Percentiles rank a stretch among this genome's conserved stretches.
Conservation (phyloP, 2,888 invertebrate species). For the Pachliopta kotzebuea region DNA sequence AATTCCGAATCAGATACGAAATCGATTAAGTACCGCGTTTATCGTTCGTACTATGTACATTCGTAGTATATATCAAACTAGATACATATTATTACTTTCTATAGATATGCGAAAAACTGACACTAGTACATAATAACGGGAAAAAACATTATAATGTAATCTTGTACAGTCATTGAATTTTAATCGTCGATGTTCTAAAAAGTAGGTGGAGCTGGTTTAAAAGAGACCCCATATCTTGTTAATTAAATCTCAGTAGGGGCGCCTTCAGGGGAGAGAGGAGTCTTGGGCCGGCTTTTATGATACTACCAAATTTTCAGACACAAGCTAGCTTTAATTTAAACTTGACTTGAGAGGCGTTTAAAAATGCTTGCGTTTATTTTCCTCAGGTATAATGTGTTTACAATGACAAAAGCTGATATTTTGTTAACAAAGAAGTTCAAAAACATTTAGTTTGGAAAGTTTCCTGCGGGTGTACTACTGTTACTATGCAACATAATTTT, state of each 20-base stretch:
- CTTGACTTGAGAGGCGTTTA: slow-evolving; percentile 60
- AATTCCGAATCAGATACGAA: slow-evolving; percentile 67
- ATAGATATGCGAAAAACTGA: slow-evolving; percentile 3
- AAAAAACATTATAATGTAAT: slow-evolving; percentile 58
- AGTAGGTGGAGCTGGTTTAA: slow-evolving; percentile 73
- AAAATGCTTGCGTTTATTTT: slow-evolving; percentile 55
- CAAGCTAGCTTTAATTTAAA: slow-evolving; percentile 73
- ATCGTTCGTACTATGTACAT: no score
- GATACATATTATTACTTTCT: not conserved
- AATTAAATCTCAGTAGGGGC: slow-evolving; percentile 77
- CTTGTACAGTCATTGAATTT: slow-evolving; percentile 66
- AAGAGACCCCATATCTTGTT: slow-evolving; percentile 77
- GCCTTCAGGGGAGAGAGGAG: slow-evolving; percentile 59
- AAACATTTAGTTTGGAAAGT: not conserved
- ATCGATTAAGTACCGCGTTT: slow-evolving; percentile 56
- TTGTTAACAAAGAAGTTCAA: not conserved
- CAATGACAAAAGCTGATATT: slow-evolving; percentile 44
- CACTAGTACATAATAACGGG: slow-evolving; percentile 15
- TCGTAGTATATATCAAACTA: no score
- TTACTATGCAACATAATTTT: not conserved
- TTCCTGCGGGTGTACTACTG: not conserved
- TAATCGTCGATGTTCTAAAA: slow-evolving; percentile 73
- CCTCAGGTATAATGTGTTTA: slow-evolving; percentile 46
- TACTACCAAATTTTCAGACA: slow-evolving; percentile 69
- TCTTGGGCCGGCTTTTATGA: slow-evolving; percentile 60